phyloP scores from a whole-genome alignment of 1,140 invertebrate species.

The Nasonia vitripennis region DNA sequence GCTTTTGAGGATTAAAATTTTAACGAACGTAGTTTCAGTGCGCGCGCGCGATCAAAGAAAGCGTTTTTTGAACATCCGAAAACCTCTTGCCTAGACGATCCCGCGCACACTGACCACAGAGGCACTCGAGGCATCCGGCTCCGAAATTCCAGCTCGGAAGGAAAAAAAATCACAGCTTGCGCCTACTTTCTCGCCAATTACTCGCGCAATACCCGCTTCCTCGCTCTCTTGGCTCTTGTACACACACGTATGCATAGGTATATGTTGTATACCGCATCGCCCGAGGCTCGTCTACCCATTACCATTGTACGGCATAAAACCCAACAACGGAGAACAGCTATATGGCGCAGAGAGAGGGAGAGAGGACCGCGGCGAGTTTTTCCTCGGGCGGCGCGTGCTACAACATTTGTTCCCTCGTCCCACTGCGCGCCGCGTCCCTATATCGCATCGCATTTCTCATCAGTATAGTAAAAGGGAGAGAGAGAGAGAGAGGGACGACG shows the following conservation, averaged over 20 bases:
- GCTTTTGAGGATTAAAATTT: too few relatives aligned
- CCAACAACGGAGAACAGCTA: neutral
- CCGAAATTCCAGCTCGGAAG: neutral
- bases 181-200: neutral
- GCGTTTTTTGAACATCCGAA: too few relatives aligned
- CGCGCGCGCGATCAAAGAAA: too few relatives aligned
- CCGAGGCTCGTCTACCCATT: neutral
- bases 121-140: neutral
- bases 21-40: too few relatives aligned
- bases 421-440: neutral
- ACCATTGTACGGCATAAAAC: neutral
- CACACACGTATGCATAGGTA: neutral
- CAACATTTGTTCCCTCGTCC: neutral
- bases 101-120: too few relatives aligned
- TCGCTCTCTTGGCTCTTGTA: neutral
- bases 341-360: too few relatives aligned
- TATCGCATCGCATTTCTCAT: conserved; percentile 3
- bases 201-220: neutral
- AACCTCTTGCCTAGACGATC: too few relatives aligned
- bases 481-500: neutral
- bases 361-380: neutral
- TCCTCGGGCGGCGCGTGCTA: conserved; percentile 1
- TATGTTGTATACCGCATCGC: too few relatives aligned
- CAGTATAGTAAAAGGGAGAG: conserved; percentile 2
- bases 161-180: neutral